phyloP scores from a whole-genome alignment of 2,797 vertebrate genomes.

The Eptatretus atami region DNA sequence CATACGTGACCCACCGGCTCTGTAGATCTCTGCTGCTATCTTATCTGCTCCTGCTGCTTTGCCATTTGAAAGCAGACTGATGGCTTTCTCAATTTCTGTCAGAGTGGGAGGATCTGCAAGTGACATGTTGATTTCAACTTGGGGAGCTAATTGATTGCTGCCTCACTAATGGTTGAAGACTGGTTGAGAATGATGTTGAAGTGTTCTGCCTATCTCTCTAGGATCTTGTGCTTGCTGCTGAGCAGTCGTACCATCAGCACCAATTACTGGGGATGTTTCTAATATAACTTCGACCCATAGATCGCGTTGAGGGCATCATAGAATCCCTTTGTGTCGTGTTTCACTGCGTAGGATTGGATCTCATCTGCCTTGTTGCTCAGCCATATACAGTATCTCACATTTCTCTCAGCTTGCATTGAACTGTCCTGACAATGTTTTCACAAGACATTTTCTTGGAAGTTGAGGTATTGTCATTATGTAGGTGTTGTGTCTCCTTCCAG shows the following conservation, averaged over 20 bases:
- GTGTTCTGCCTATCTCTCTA: not conserved
- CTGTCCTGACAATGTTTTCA: not conserved
- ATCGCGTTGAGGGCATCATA: not conserved
- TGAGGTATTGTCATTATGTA: not conserved
- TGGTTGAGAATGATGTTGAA: not conserved
- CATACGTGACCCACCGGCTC: not conserved
- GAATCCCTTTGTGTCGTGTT: not conserved
- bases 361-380: not conserved
- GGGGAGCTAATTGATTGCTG: not conserved
- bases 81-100: not conserved
- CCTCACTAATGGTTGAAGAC: not conserved
- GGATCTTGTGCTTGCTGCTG: not conserved
- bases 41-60: not conserved
- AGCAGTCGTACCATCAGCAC: not conserved
- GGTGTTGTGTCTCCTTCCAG: not conserved
- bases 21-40: not conserved
- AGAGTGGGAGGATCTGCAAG: not conserved
- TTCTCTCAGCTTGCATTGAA: not conserved
- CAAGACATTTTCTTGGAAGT: slow-evolving; percentile 1
- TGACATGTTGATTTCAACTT: slow-evolving; percentile 3
- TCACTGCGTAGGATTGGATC: not conserved
- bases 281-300: not conserved
- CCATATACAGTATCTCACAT: not conserved
- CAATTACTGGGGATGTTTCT: not conserved
- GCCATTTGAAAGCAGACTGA: slow-evolving; percentile 2